phyloP scores from a whole-genome alignment of 2,797 vertebrate genomes.

The Triplophysa yarkandensis region DNA sequence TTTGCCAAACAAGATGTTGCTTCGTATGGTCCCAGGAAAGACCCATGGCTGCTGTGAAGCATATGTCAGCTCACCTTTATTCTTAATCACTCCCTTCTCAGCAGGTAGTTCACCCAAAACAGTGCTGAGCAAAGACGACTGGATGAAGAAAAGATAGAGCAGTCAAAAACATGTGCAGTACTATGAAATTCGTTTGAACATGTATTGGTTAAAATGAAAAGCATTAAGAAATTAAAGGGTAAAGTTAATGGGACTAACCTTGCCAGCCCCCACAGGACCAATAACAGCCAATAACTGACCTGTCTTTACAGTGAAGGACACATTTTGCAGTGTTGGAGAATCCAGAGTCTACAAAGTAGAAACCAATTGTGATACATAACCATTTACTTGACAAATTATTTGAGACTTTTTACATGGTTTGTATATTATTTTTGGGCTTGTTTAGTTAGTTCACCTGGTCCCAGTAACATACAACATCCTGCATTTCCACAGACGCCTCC shows the following conservation, averaged over 20 bases:
- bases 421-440: neutral
- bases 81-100: conserved; percentile 79
- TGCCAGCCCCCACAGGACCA: conserved; percentile 93
- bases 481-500: conserved; percentile 74
- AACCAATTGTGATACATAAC: neutral
- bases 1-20: conserved; percentile 95
- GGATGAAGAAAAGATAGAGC: conserved; percentile 14
- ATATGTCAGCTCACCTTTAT: conserved; percentile 86
- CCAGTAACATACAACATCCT: conserved; percentile 76
- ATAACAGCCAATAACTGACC: conserved; percentile 88
- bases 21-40: conserved; percentile 91
- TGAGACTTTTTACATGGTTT: neutral
- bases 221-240: neutral
- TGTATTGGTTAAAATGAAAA: neutral
- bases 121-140: conserved; percentile 91
- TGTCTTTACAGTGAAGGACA: conserved; percentile 82
- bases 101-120: conserved; percentile 86
- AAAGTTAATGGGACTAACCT: conserved; percentile 70
- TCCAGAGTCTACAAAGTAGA: conserved; percentile 71
- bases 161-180: neutral
- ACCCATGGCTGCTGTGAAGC: conserved; percentile 95
- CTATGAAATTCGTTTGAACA: neutral
- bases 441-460: conserved; percentile 79
- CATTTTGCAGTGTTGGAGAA: conserved; percentile 81
- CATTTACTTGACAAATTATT: no score